Evolutionary conservation across 2,888 invertebrate species (phyloP).

Genomic region (Drosophila pegasa): DNA sequence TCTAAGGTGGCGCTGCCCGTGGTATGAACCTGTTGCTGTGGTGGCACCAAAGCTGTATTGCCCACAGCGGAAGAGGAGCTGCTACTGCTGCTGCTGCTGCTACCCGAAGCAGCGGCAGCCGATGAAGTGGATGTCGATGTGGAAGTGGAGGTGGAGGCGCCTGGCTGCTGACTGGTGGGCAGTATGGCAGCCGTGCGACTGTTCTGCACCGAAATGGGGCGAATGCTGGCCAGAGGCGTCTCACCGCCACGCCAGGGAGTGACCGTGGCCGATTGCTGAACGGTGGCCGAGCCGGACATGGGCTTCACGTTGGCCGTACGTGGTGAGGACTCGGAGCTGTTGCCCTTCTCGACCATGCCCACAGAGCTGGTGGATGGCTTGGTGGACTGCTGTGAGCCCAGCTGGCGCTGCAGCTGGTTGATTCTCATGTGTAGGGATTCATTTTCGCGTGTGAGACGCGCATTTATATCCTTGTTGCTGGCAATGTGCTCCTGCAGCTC

Average conservation of each 20-base stretch:
- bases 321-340: conserved; percentile 86
- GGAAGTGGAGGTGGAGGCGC: conserved; percentile 72
- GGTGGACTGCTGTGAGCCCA: conserved; percentile 87
- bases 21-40: conserved; percentile 88
- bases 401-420: conserved; percentile 88
- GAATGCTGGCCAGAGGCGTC: conserved; percentile 95
- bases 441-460: conserved; percentile 87
- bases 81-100: conserved; percentile 57
- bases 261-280: conserved; percentile 86
- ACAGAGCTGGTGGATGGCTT: conserved; percentile 89
- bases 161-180: conserved; percentile 87
- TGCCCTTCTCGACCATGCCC: conserved; percentile 86
- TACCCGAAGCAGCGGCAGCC: conserved; percentile 48
- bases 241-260: conserved; percentile 91
- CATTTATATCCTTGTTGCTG: conserved; percentile 86
- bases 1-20: conserved; percentile 85
- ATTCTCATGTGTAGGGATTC: conserved; percentile 90
- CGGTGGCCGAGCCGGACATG: conserved; percentile 90
- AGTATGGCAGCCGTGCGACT: conserved; percentile 91
- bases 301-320: conserved; percentile 97
- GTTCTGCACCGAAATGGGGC: conserved; percentile 93
- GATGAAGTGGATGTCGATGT: conserved; percentile 76
- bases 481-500: conserved; percentile 88
- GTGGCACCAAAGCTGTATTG: conserved; percentile 87
- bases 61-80: conserved; percentile 61